Conservation (phyloP, 2,797 vertebrate species). For the Chanos chanos region DNA sequence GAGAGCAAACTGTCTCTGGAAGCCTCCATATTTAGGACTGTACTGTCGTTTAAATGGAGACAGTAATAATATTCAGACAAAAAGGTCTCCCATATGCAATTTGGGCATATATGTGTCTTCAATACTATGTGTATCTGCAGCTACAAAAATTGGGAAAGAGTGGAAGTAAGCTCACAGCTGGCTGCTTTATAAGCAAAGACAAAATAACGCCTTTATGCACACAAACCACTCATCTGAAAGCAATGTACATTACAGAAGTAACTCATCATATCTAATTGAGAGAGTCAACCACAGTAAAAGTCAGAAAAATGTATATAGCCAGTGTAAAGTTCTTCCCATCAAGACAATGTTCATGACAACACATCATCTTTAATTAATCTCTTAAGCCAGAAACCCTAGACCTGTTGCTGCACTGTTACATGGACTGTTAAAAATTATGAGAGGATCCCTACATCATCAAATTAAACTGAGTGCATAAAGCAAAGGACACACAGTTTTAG, state of each 20-base stretch:
- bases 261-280: too few relatives aligned
- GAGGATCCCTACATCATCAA: slow-evolving; percentile 7
- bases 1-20: slow-evolving; percentile 19
- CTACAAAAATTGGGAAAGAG: too few relatives aligned
- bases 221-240: too few relatives aligned
- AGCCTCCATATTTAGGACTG: slow-evolving; percentile 6
- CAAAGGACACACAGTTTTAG: slow-evolving; percentile 2
- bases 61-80: slow-evolving; percentile 22
- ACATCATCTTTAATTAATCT: slow-evolving; percentile 66
- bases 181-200: too few relatives aligned
- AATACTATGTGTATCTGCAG: slow-evolving; percentile 5
- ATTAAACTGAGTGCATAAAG: background rate
- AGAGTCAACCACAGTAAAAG: too few relatives aligned
- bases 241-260: too few relatives aligned
- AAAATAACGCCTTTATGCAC: too few relatives aligned
- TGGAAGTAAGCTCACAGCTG: too few relatives aligned
- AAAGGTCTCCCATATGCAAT: slow-evolving; percentile 29
- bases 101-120: slow-evolving; percentile 18
- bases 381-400: slow-evolving; percentile 40
- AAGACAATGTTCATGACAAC: slow-evolving; percentile 64
- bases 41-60: slow-evolving; percentile 20
- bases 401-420: slow-evolving; percentile 26
- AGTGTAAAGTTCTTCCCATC: too few relatives aligned
- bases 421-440: slow-evolving; percentile 23
- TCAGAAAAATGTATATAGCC: too few relatives aligned